A percentile compares a stretch with the other conserved stretches of the same genome.
These are phyloP conservation scores for Clarias pachynema DNA, from an alignment of 2,797 vertebrate genomes.

Conservation along the genomic window DNA sequence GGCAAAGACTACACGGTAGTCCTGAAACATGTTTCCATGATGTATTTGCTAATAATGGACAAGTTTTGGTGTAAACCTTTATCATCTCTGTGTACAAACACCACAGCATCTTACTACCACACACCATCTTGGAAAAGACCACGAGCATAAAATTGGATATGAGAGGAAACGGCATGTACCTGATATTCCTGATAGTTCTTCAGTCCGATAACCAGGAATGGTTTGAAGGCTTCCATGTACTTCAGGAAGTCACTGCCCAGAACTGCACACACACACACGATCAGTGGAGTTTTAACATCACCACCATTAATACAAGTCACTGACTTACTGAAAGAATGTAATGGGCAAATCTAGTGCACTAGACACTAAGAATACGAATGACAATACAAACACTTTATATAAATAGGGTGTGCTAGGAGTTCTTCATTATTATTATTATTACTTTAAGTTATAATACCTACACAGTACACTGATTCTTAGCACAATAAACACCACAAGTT, in stretches of 20 bases:
- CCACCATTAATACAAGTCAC: neutral
- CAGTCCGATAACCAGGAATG: slow-evolving; percentile 92
- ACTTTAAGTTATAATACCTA: neutral
- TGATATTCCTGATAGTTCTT: slow-evolving; percentile 98
- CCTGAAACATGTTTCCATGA: neutral
- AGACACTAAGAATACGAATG: neutral
- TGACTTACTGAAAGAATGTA: neutral
- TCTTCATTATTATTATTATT: neutral
- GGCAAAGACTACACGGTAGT: no score
- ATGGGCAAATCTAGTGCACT: neutral
- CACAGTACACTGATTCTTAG: neutral
- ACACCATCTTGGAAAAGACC: neutral
- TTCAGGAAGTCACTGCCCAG: slow-evolving; percentile 94
- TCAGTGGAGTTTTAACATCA: neutral
- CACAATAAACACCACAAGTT: neutral
- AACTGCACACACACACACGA: slow-evolving; percentile 71
- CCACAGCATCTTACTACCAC: neutral
- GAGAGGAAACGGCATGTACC: slow-evolving; percentile 68
- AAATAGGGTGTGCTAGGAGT: neutral
- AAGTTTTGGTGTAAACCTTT: neutral
- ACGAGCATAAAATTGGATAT: slow-evolving; percentile 33
- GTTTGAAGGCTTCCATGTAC: slow-evolving; percentile 98
- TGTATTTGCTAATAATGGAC: neutral
- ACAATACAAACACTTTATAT: neutral
- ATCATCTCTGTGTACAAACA: neutral